A percentile compares a stretch with the other conserved stretches of the same genome.
phyloP scores from a whole-genome alignment of 2,888 invertebrate species.

The Phymatocera aterrima region DNA sequence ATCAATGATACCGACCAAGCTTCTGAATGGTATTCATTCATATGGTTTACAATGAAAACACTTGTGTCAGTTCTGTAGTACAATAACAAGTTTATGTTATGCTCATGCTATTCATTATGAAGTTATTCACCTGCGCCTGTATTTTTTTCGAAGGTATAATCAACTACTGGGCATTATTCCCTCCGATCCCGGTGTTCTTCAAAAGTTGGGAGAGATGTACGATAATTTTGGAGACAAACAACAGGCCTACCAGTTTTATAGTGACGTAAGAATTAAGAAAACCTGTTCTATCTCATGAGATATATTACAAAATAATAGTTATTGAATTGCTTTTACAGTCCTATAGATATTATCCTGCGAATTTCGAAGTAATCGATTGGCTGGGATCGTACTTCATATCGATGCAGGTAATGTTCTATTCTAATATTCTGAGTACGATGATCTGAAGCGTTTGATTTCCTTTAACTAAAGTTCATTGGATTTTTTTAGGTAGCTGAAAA shows the following conservation, averaged over 20 bases:
- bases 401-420: conserved; percentile 77
- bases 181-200: conserved; percentile 92
- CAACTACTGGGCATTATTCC: conserved; percentile 89
- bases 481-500: conserved; percentile 85
- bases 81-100: conserved; percentile 24
- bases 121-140: background rate
- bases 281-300: conserved; percentile 62
- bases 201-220: conserved; percentile 93
- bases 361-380: conserved; percentile 87
- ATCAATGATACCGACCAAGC: conserved; percentile 80
- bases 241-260: conserved; percentile 90
- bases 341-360: conserved; percentile 71
- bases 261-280: conserved; percentile 79
- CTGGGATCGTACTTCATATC: conserved; percentile 93
- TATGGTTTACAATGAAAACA: too few species aligned
- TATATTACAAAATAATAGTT: conserved; percentile 57
- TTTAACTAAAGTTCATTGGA: background rate
- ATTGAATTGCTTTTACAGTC: conserved; percentile 72
- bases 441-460: background rate
- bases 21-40: conserved; percentile 78
- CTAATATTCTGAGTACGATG: background rate
- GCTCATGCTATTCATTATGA: background rate
- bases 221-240: conserved; percentile 94
- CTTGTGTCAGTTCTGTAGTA: conserved; percentile 1
- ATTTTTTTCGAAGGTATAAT: conserved; percentile 77